phyloP scores from a whole-genome alignment of 2,797 vertebrate species.

The Sebastolobus alascanus region DNA sequence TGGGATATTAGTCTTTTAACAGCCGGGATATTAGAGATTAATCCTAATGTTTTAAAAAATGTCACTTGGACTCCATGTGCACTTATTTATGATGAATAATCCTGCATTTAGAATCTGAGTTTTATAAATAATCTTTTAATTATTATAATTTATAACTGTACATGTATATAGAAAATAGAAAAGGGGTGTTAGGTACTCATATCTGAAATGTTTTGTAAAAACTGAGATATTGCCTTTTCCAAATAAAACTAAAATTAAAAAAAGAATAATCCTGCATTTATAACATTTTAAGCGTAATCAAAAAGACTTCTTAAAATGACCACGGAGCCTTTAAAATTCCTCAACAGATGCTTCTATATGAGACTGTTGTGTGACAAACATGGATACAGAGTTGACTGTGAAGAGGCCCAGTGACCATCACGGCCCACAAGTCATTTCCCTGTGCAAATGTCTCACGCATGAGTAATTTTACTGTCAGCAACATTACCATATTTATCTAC shows the following conservation, averaged over 20 bases:
- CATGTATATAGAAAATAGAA: no score
- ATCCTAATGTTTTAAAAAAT: not conserved
- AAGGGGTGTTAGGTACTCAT: no score
- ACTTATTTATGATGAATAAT: not conserved
- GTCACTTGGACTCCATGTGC: not conserved
- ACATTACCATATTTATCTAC: slow-evolving; percentile 31
- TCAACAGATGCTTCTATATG: not conserved
- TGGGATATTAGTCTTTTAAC: not conserved
- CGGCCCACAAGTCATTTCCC: slow-evolving; percentile 21
- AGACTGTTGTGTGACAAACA: not conserved
- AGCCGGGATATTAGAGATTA: not conserved
- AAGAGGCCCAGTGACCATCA: not conserved
- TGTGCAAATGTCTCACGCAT: slow-evolving; percentile 20
- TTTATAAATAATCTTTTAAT: no score
- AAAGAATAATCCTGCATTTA: not conserved
- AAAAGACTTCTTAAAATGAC: not conserved
- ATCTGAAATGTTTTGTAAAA: no score
- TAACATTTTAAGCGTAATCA: not conserved
- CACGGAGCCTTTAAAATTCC: not conserved
- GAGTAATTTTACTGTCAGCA: slow-evolving; percentile 5
- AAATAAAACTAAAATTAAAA: no score
- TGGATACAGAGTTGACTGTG: not conserved
- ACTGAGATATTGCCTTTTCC: no score
- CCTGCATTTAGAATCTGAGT: not conserved
- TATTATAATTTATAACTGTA: no score